Evolutionary conservation across 2,797 vertebrate genomes (phyloP).

Genomic region (Xiphophorus birchmanni): DNA sequence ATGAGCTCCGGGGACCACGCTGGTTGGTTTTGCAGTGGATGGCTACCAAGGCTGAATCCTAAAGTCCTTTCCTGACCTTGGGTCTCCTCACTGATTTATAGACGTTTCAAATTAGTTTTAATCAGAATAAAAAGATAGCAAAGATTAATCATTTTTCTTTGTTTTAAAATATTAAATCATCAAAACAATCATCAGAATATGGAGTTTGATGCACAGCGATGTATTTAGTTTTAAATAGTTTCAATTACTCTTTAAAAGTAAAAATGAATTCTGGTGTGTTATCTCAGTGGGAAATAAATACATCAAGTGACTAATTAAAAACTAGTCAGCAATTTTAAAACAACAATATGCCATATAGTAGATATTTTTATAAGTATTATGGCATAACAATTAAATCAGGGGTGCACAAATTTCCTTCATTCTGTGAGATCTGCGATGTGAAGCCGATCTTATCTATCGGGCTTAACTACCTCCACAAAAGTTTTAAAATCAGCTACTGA

Average conservation of each 20-base stretch:
- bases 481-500: too few relatives aligned
- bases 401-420: background rate
- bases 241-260: background rate
- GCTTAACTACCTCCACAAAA: too few relatives aligned
- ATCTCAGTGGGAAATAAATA: background rate
- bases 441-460: background rate
- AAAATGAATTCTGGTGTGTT: background rate
- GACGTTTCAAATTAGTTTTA: background rate
- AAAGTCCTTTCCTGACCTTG: background rate
- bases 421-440: too few relatives aligned
- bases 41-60: constrained; percentile 10
- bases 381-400: background rate
- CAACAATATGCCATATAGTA: background rate
- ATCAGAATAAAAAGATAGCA: background rate
- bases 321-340: background rate
- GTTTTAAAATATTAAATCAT: background rate
- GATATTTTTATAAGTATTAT: background rate
- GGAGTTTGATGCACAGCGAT: background rate
- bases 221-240: background rate
- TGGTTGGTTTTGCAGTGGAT: constrained; percentile 53
- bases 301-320: background rate
- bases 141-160: background rate
- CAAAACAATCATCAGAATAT: background rate
- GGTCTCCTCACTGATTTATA: background rate
- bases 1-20: constrained; percentile 33